These are phyloP conservation scores for Galeopsomyia nigrocyanea DNA, from an alignment of 2,888 invertebrate genomes.

Conservation along the genomic window DNA sequence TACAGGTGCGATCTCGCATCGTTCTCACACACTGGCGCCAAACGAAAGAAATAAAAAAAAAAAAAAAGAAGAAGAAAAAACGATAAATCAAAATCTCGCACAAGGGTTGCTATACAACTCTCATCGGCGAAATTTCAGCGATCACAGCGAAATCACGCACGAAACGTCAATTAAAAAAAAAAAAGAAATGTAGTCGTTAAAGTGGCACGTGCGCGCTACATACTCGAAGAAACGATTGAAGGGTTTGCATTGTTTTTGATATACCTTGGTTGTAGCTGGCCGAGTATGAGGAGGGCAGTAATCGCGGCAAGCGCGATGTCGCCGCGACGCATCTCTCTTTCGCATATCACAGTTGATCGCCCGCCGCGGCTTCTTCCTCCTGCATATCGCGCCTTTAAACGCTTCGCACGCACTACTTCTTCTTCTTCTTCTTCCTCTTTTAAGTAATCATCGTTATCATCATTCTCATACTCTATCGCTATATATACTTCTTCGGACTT, in stretches of 20 bases:
- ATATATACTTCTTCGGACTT: too few relatives aligned
- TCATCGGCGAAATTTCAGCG: too few relatives aligned
- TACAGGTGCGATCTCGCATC: too few relatives aligned
- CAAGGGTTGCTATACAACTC: too few relatives aligned
- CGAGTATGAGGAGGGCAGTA: conserved; percentile 65
- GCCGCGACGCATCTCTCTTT: conserved; percentile 67
- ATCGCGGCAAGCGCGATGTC: conserved; percentile 69
- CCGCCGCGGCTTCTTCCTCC: background rate
- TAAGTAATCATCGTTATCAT: background rate
- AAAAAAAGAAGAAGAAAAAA: conserved; percentile 5
- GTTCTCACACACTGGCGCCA: background rate
- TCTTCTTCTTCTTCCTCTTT: background rate
- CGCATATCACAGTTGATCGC: conserved; percentile 23
- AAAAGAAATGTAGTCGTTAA: too few relatives aligned
- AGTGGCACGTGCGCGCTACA: background rate
- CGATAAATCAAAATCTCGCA: too few relatives aligned
- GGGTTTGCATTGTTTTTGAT: conserved; percentile 56
- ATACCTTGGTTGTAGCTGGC: conserved; percentile 64
- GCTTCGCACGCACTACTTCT: too few relatives aligned
- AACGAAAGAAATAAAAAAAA: conserved; percentile 5
- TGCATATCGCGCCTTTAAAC: background rate
- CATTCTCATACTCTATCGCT: too few relatives aligned
- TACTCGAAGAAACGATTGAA: background rate
- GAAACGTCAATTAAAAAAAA: too few relatives aligned
- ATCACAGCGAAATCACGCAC: too few relatives aligned